These are phyloP conservation scores for Brassicogethes aeneus DNA, from an alignment of 2,888 invertebrate genomes.

Conservation along the genomic window DNA sequence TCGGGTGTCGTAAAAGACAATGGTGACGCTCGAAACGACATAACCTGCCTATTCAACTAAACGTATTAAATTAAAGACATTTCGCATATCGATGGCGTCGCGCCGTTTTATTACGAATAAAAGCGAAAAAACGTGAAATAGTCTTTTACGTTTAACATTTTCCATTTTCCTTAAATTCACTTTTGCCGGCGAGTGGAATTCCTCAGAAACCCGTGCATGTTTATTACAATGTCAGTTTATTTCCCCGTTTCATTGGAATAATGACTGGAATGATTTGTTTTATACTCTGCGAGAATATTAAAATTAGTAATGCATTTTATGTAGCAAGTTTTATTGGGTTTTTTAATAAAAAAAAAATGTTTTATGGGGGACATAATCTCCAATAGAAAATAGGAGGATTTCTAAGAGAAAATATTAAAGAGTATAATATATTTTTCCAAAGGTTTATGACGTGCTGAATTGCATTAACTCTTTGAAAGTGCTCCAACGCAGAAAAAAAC, in stretches of 20 bases:
- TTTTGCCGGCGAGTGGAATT: slow-evolving; percentile 7
- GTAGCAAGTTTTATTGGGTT: no score
- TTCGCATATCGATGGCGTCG: slow-evolving; percentile 28
- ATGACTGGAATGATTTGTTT: slow-evolving; percentile 1
- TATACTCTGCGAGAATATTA: no score
- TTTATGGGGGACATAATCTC: no score
- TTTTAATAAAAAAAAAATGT: no score
- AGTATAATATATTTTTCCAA: no score
- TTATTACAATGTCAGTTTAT: not conserved
- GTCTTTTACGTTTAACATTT: slow-evolving; percentile 8
- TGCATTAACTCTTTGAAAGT: no score
- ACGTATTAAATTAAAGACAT: slow-evolving; percentile 29
- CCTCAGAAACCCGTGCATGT: slow-evolving; percentile 4
- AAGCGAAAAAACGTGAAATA: slow-evolving; percentile 5
- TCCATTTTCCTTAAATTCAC: slow-evolving; percentile 13
- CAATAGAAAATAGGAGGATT: no score
- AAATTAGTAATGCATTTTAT: no score
- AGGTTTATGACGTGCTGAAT: no score
- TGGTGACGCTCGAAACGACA: slow-evolving; percentile 19
- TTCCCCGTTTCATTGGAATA: not conserved
- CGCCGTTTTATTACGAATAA: slow-evolving; percentile 15
- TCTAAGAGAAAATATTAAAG: no score
- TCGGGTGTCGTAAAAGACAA: slow-evolving; percentile 23
- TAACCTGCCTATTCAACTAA: slow-evolving; percentile 20
- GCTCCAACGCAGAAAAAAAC: no score